A percentile compares a stretch with the other conserved stretches of the same genome.
These are phyloP conservation scores for Ceratina australensis DNA, from an alignment of 1,140 invertebrate genomes.

Conservation along the genomic window DNA sequence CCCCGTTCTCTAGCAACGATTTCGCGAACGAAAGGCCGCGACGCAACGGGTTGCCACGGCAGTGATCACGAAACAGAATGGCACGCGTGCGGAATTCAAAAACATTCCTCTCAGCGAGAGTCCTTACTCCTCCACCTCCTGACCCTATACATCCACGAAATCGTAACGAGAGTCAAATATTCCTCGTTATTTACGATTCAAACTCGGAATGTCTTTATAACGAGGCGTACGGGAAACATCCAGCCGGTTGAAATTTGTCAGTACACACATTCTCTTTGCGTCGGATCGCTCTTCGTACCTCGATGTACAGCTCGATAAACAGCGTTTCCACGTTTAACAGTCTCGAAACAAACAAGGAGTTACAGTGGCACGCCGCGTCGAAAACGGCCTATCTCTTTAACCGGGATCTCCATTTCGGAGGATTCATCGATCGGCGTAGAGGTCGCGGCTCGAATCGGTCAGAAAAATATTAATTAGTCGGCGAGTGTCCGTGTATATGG, in stretches of 20 bases:
- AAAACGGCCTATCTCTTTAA: slow-evolving; percentile 7
- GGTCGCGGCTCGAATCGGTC: not conserved
- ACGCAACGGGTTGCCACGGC: not conserved
- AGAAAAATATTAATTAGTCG: slow-evolving; percentile 68
- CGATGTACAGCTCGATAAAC: not conserved
- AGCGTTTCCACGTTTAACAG: not conserved
- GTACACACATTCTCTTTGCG: not conserved
- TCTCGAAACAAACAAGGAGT: not conserved
- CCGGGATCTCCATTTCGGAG: not conserved
- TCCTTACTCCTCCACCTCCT: not conserved
- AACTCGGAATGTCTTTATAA: not conserved
- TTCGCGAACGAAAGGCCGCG: slow-evolving; percentile 17
- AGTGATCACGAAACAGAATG: slow-evolving; percentile 36
- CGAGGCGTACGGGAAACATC: not conserved
- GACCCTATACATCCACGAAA: no score
- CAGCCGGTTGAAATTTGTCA: not conserved
- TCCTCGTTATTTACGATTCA: not conserved
- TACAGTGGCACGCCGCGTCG: not conserved
- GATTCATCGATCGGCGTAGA: slow-evolving; percentile 12
- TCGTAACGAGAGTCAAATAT: no score
- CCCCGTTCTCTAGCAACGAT: slow-evolving; percentile 30
- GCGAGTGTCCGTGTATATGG: slow-evolving; percentile 50
- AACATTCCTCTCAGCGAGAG: slow-evolving; percentile 3
- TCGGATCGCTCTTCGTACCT: not conserved
- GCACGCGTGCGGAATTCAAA: slow-evolving; percentile 42